Conservation (phyloP, 2,113 vertebrate species). For the Lamprologus ornatipinnis region DNA sequence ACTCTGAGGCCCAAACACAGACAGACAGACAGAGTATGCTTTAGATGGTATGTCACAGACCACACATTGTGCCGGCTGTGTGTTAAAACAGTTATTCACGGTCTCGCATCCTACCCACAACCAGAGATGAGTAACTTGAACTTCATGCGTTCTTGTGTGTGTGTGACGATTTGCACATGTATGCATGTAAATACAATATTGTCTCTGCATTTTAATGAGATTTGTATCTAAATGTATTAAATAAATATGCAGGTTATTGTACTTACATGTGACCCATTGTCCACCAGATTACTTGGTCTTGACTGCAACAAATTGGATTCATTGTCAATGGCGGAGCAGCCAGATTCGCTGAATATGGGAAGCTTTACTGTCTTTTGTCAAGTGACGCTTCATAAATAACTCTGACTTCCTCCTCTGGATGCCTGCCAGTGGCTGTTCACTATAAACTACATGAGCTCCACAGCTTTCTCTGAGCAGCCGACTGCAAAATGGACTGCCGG, state of each 20-base stretch:
- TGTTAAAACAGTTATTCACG: conserved; percentile 71
- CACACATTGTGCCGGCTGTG: conserved; percentile 70
- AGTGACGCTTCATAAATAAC: conserved; percentile 52
- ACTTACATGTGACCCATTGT: not conserved
- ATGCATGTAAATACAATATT: not conserved
- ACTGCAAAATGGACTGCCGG: conserved; percentile 64
- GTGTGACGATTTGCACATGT: not conserved
- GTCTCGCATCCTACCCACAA: conserved; percentile 51
- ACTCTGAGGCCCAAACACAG: not conserved
- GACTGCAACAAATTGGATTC: conserved; percentile 6
- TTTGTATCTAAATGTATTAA: not conserved
- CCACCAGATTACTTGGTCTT: not conserved
- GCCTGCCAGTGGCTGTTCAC: conserved; percentile 27
- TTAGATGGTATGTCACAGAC: conserved; percentile 63
- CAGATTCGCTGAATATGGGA: conserved; percentile 20
- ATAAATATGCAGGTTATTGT: not conserved
- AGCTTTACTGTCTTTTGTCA: conserved; percentile 47
- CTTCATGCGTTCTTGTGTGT: conserved; percentile 23
- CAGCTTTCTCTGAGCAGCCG: conserved; percentile 18
- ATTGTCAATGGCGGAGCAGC: not conserved
- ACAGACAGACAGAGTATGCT: conserved; percentile 21
- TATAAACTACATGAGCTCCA: not conserved
- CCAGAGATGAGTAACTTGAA: conserved; percentile 58
- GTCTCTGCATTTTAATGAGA: not conserved
- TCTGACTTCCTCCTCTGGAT: conserved; percentile 49